Conservation (phyloP, 2,113 vertebrate species). For the Caracal caracal region DNA sequence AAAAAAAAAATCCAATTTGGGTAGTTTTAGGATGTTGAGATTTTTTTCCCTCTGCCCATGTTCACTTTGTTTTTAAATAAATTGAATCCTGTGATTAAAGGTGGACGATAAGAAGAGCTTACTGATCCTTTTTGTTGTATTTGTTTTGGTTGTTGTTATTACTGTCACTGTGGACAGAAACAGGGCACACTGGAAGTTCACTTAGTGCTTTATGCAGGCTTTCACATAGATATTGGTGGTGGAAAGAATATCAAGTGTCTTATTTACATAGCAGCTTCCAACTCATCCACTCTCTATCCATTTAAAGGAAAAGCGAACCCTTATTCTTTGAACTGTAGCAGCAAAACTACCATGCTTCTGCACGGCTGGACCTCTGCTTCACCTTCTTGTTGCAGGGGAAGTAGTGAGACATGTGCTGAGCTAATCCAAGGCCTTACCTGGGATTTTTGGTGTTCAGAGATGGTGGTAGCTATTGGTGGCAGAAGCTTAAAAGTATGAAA, state of each 20-base stretch:
- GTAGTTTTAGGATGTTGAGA: neutral
- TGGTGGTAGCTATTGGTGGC: neutral
- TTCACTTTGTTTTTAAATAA: conserved; percentile 20
- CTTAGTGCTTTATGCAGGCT: neutral
- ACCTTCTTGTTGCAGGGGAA: neutral
- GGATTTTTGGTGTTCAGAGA: neutral
- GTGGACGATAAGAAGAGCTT: neutral
- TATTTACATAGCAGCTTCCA: neutral
- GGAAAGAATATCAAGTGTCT: neutral
- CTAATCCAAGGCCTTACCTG: neutral
- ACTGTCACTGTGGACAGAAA: neutral
- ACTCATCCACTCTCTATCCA: neutral
- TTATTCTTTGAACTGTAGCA: neutral
- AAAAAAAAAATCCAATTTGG: neutral
- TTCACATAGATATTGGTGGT: neutral
- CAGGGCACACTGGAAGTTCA: neutral
- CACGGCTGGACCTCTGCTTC: neutral
- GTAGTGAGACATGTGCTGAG: neutral
- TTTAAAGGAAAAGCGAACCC: neutral
- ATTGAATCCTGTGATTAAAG: neutral
- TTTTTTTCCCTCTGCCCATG: neutral
- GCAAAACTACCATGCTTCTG: neutral
- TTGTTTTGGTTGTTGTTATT: neutral
- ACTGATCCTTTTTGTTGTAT: neutral
- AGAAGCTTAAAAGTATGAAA: neutral